These are phyloP conservation scores for Idaea dimidiata DNA, from an alignment of 2,888 invertebrate genomes.

Conservation along the genomic window DNA sequence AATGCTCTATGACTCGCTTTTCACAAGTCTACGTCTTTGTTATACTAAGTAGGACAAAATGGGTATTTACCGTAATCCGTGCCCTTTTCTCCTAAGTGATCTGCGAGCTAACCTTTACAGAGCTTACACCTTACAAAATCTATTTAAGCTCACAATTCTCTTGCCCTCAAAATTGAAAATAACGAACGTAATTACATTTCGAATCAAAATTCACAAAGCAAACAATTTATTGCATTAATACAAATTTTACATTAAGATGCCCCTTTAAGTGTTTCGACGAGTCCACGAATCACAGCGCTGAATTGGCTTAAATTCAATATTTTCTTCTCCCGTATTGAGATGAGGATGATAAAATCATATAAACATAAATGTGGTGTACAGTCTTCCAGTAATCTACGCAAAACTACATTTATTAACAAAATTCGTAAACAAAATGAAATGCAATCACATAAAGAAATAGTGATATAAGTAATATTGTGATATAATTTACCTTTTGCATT, in stretches of 20 bases:
- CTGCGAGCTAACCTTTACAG: not conserved
- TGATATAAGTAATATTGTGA: no score
- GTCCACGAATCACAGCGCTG: not conserved
- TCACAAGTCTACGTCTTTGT: not conserved
- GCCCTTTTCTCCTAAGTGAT: not conserved
- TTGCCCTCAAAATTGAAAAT: not conserved
- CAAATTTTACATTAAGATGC: not conserved
- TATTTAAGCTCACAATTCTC: not conserved
- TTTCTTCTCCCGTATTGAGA: not conserved
- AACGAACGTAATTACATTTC: not conserved
- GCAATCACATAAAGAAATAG: no score
- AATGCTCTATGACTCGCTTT: not conserved
- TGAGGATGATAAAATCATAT: no score
- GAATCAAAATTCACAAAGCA: not conserved
- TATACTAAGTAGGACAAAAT: not conserved
- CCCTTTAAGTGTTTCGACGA: not conserved
- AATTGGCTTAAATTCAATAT: not conserved
- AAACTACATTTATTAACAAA: no score
- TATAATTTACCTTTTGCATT: no score
- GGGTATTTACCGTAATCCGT: not conserved
- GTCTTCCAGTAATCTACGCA: no score
- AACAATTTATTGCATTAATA: not conserved
- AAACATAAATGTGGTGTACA: no score
- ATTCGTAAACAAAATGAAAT: no score
- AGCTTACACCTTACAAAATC: not conserved